Percentiles rank a stretch among this genome's conserved stretches.
Evolutionary conservation across 1,140 invertebrate genomes (phyloP).

Genomic region (Stegodyphus dumicola): DNA sequence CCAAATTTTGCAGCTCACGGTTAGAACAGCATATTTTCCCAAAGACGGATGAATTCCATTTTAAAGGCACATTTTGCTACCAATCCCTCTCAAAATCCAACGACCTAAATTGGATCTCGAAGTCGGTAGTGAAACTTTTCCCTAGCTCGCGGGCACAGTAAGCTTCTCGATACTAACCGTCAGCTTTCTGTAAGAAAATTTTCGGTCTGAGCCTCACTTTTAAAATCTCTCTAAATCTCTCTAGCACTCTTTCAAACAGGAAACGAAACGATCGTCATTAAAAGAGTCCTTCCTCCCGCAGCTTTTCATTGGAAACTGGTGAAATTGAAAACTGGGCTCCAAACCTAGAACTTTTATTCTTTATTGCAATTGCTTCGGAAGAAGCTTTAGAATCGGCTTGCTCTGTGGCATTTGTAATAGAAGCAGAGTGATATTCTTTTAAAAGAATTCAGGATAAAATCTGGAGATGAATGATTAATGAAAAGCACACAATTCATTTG

Average conservation of each 20-base stretch:
- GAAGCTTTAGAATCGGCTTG: neutral
- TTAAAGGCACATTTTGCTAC: neutral
- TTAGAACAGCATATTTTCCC: too few species aligned
- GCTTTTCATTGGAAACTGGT: slow-evolving; percentile 12
- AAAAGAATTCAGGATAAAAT: too few species aligned
- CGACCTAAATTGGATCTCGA: slow-evolving; percentile 17
- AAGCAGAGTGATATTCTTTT: too few species aligned
- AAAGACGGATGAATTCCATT: too few species aligned
- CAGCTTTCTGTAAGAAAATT: neutral
- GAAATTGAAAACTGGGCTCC: slow-evolving; percentile 29
- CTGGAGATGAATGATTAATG: too few species aligned
- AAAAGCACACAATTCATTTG: too few species aligned
- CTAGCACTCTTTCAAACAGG: slow-evolving; percentile 5
- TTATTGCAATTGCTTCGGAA: slow-evolving; percentile 16
- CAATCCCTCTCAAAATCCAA: slow-evolving; percentile 9
- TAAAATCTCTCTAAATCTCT: slow-evolving; percentile 6
- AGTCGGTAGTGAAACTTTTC: slow-evolving; percentile 26
- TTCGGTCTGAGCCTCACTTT: too few species aligned
- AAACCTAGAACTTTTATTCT: slow-evolving; percentile 14
- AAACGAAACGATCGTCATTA: slow-evolving; percentile 47
- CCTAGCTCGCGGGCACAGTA: slow-evolving; percentile 14
- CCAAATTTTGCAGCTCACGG: too few species aligned
- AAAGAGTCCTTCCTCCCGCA: slow-evolving; percentile 24
- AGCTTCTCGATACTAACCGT: neutral
- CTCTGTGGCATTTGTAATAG: too few species aligned